Evolutionary conservation across 2,888 invertebrate species (phyloP).

Genomic region (Aspidapion aeneum): DNA sequence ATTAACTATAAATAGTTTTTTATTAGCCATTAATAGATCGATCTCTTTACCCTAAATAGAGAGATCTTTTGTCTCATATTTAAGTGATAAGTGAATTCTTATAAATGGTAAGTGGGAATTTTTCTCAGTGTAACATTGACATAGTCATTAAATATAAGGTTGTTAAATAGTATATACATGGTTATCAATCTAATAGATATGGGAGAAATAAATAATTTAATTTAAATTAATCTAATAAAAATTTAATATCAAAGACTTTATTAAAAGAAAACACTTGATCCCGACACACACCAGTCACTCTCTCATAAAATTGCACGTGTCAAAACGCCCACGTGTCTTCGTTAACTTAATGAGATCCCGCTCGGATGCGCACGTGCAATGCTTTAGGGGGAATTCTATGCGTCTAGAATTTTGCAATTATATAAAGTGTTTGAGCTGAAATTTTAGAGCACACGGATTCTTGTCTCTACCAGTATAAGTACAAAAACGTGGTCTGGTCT

Average conservation of each 20-base stretch:
- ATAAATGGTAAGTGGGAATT: background rate
- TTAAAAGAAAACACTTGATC: background rate
- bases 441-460: background rate
- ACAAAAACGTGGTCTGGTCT: no score
- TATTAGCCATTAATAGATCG: background rate
- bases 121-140: background rate
- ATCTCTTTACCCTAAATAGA: background rate
- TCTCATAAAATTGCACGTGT: background rate
- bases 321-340: conserved; percentile 39
- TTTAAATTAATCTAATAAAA: no score
- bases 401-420: no score
- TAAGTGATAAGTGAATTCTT: background rate
- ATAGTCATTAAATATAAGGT: no score
- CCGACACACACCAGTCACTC: background rate
- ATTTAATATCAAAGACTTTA: no score
- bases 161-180: no score
- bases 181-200: no score
- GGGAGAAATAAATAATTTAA: no score
- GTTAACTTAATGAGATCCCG: conserved; percentile 44
- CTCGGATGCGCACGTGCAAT: conserved; percentile 39
- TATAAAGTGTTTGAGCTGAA: no score
- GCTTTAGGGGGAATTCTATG: background rate
- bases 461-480: no score
- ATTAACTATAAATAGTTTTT: background rate
- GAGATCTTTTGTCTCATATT: background rate